These are phyloP conservation scores for Thinocorus orbignyianus DNA, from an alignment of 2,113 vertebrate species.

Conservation along the genomic window DNA sequence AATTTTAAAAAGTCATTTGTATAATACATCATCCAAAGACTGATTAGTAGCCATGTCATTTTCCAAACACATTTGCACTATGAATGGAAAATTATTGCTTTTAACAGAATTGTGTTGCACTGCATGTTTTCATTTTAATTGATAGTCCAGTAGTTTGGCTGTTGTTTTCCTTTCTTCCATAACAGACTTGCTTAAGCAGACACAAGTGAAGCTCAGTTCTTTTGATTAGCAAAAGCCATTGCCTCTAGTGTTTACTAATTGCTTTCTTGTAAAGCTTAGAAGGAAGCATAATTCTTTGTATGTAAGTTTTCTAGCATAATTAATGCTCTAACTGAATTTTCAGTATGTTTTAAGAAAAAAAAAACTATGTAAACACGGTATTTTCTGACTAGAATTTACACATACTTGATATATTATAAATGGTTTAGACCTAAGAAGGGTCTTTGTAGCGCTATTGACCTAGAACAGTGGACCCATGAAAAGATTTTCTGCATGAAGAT, in stretches of 20 bases:
- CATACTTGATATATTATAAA: background rate
- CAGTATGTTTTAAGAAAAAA: constrained; percentile 41
- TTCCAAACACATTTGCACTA: background rate
- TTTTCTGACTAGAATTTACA: background rate
- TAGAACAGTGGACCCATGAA: background rate
- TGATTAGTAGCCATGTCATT: background rate
- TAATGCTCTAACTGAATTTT: constrained; percentile 12
- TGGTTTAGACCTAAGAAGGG: background rate
- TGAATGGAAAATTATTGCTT: background rate
- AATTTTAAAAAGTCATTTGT: background rate
- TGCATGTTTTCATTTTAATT: background rate
- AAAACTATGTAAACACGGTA: background rate
- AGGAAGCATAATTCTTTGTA: constrained; percentile 9
- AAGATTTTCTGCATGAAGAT: background rate
- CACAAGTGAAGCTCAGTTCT: constrained; percentile 30
- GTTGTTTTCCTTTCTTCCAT: background rate
- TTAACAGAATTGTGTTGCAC: background rate
- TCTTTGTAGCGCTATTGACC: background rate
- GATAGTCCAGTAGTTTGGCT: background rate
- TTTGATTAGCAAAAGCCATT: constrained; percentile 48
- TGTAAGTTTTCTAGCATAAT: constrained; percentile 32
- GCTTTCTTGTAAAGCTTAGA: constrained; percentile 45
- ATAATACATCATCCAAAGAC: background rate
- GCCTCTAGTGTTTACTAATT: constrained; percentile 62
- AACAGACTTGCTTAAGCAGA: constrained; percentile 19